These are phyloP conservation scores for Phorcus lineatus DNA, from an alignment of 2,888 invertebrate genomes.

Conservation along the genomic window DNA sequence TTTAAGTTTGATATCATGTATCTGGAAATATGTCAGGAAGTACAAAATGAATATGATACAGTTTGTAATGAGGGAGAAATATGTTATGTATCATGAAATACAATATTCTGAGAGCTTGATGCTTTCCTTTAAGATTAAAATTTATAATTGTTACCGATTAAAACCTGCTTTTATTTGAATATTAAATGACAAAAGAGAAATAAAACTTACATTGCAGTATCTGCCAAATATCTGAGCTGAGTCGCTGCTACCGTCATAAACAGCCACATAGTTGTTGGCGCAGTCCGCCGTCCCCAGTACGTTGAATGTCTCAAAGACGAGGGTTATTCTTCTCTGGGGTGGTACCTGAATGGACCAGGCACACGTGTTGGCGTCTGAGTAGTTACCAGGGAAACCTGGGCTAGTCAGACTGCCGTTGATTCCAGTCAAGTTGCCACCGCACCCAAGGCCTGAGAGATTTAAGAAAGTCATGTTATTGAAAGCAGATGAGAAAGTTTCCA, in stretches of 20 bases:
- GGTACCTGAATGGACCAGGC: conserved; percentile 84
- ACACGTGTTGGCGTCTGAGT: conserved; percentile 88
- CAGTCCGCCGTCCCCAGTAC: conserved; percentile 49
- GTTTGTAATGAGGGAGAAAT: too few species aligned
- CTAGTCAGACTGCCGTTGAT: conserved; percentile 87
- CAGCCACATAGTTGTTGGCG: conserved; percentile 53
- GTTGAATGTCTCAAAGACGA: conserved; percentile 80
- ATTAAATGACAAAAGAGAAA: too few species aligned
- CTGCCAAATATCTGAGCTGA: conserved; percentile 41
- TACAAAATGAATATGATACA: too few species aligned
- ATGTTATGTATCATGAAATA: too few species aligned
- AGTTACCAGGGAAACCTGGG: conserved; percentile 89
- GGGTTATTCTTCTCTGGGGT: conserved; percentile 84
- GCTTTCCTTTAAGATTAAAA: too few species aligned
- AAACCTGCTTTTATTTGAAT: too few species aligned
- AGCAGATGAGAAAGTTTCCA: neutral
- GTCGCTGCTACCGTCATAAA: conserved; percentile 51
- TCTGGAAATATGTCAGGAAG: too few species aligned
- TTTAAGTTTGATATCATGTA: too few species aligned
- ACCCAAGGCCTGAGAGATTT: conserved; percentile 77
- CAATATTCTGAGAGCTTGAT: too few species aligned
- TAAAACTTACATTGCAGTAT: conserved; percentile 58
- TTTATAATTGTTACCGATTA: too few species aligned
- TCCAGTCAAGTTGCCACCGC: conserved; percentile 78
- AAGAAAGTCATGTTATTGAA: neutral